A percentile compares a stretch with the other conserved stretches of the same genome.
phyloP scores from a whole-genome alignment of 1,140 invertebrate genomes.

The Meloidogyne chitwoodi region DNA sequence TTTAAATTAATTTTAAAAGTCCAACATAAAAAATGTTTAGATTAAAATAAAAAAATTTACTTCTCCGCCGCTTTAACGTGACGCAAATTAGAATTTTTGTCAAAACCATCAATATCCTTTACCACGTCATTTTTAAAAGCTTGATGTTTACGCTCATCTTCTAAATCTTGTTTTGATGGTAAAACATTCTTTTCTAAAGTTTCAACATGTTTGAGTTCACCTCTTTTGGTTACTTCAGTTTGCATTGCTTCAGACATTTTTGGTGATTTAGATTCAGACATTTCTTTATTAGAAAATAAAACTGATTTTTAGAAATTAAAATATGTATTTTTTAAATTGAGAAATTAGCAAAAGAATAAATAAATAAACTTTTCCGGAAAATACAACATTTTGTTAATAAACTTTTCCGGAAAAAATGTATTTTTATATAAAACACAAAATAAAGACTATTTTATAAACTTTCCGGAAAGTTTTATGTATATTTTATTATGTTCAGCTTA shows the following conservation, averaged over 20 bases:
- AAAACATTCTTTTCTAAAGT: constrained; percentile 33
- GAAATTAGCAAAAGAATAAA: too few relatives aligned
- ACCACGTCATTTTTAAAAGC: constrained; percentile 16
- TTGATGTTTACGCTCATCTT: constrained; percentile 31
- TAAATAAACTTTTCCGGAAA: too few relatives aligned
- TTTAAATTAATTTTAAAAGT: too few relatives aligned
- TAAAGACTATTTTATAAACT: too few relatives aligned
- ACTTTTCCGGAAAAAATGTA: neutral
- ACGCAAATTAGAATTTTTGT: constrained; percentile 18
- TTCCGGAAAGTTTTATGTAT: neutral
- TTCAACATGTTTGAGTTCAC: constrained; percentile 28
- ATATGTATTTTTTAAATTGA: too few relatives aligned
- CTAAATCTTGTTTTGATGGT: constrained; percentile 34
- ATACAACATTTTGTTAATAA: neutral
- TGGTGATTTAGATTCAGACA: constrained; percentile 20
- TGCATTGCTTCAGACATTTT: constrained; percentile 31
- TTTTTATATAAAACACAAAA: neutral
- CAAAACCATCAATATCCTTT: constrained; percentile 28
- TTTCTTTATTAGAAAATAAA: neutral
- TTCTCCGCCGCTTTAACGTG: constrained; percentile 30
- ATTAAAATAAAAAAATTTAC: neutral
- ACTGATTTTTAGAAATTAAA: too few relatives aligned
- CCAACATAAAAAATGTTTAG: too few relatives aligned
- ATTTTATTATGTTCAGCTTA: too few relatives aligned
- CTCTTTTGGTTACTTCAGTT: constrained; percentile 21